Percentiles rank a stretch among this genome's conserved stretches.
These are phyloP conservation scores for Tragelaphus eurycerus DNA, from an alignment of 2,797 vertebrate genomes.

Conservation along the genomic window DNA sequence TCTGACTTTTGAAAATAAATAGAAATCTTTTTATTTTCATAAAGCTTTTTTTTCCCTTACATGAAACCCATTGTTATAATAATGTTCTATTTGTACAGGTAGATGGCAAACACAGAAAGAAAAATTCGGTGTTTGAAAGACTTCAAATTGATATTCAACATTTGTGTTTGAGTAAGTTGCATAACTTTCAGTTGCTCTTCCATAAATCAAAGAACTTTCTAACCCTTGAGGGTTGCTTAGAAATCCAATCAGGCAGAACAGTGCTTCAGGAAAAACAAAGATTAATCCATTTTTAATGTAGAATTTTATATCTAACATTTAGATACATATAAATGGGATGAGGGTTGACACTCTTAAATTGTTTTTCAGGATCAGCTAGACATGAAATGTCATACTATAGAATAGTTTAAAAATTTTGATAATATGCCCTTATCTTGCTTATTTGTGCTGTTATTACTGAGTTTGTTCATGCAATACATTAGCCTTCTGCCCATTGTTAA, in stretches of 20 bases:
- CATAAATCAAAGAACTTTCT: neutral
- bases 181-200: conserved; percentile 3
- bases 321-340: neutral
- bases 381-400: neutral
- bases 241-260: neutral
- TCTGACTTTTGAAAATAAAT: conserved; percentile 46
- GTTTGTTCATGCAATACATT: neutral
- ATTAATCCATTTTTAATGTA: neutral
- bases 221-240: conserved; percentile 4
- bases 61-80: neutral
- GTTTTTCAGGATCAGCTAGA: neutral
- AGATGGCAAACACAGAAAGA: conserved; percentile 93
- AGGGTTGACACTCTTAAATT: neutral
- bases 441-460: conserved; percentile 17
- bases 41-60: neutral
- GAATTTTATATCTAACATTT: neutral
- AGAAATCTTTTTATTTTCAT: conserved; percentile 12
- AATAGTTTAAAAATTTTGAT: neutral
- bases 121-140: conserved; percentile 88
- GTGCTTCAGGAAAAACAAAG: neutral
- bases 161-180: conserved; percentile 91
- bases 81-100: conserved; percentile 85
- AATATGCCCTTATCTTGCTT: neutral
- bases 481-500: neutral
- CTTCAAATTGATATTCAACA: conserved; percentile 98